Base-by-base conservation (phyloP, 2,113 vertebrate genomes). In the Glaucomys volans region DNA sequence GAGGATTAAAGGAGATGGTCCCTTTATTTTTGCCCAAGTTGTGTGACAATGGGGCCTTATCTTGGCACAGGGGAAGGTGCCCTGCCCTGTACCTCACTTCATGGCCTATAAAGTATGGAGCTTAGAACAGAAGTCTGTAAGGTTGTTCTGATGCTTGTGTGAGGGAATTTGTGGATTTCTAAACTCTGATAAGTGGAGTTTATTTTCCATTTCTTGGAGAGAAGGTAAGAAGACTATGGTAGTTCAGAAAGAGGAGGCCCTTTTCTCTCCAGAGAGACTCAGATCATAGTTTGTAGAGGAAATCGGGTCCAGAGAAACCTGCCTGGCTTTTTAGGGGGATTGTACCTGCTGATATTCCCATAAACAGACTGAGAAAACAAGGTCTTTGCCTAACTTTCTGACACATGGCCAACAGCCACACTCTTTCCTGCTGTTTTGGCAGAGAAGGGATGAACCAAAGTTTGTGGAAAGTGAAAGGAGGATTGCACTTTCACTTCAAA, bases 131-230 rank as follows among this genome's bases (percentile, higher is more conserved):
- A 37, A 72, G 77, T 5, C 14, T 40, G n/a, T 9, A 16, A 13
- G 24, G 26, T 76, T 8, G 0, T 75, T 64, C 30, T 28, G 44
- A 47, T 32, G 69, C 17, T 9, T 4, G 26, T 0, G 0, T 14
- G 32, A 83, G 18, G 44, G 57, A 83, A 11, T 42, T 26, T 84
- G 44, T 37, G 26, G n/a, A 17, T 54, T 59, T 20, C 24, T 50
- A 52, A 37, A 16, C 3, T 42, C 76, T 1, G 0, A 5, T 47
- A 47, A 47, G 44, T 47, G 22, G 42, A 26, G 35, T 28, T 66
- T 37, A 5, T 54, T 92, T 26, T 92, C 50, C 35, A 20, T 47
- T 4, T 4, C 24, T 89, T 16, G 32, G 52, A 62, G 75, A 59
- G 52, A n/a, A 62, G 50, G 14, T 0, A 0, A 35, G 30, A 54